These are phyloP conservation scores for Oplegnathus fasciatus DNA, from an alignment of 2,113 vertebrate species.

Conservation along the genomic window DNA sequence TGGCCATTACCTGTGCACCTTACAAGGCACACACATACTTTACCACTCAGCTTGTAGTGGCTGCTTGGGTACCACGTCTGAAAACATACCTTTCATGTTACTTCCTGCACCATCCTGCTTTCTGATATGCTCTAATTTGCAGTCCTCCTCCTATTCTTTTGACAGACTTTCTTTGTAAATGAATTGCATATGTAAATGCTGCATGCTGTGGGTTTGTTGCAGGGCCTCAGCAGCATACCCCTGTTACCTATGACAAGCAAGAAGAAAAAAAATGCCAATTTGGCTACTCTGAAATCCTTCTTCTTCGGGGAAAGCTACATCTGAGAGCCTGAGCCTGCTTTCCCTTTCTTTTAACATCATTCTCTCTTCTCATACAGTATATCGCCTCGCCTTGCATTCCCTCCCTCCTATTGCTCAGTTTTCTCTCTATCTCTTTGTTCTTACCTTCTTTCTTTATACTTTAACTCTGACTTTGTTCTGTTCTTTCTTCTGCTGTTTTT, in stretches of 20 bases:
- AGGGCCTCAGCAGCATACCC: constrained; percentile 50
- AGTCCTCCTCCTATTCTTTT: constrained; percentile 38
- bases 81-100: constrained; percentile 13
- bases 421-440: constrained; percentile 51
- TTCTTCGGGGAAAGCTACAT: constrained; percentile 54
- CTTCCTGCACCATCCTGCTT: neutral
- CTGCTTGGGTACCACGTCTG: neutral
- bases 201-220: constrained; percentile 63
- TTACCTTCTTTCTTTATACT: constrained; percentile 46
- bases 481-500: constrained; percentile 32
- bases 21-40: neutral
- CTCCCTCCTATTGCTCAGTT: constrained; percentile 38
- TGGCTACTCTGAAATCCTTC: constrained; percentile 67
- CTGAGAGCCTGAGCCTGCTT: constrained; percentile 64
- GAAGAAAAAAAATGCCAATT: constrained; percentile 68
- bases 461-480: constrained; percentile 51
- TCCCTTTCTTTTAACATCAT: constrained; percentile 46
- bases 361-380: constrained; percentile 39
- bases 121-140: constrained; percentile 56
- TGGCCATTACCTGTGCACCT: neutral
- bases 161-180: constrained; percentile 60
- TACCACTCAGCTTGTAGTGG: constrained; percentile 5
- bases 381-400: constrained; percentile 33
- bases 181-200: constrained; percentile 69
- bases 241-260: constrained; percentile 65